Base-by-base conservation (phyloP, 2,797 vertebrate genomes). In the Dendrocincla fuliginosa region DNA sequence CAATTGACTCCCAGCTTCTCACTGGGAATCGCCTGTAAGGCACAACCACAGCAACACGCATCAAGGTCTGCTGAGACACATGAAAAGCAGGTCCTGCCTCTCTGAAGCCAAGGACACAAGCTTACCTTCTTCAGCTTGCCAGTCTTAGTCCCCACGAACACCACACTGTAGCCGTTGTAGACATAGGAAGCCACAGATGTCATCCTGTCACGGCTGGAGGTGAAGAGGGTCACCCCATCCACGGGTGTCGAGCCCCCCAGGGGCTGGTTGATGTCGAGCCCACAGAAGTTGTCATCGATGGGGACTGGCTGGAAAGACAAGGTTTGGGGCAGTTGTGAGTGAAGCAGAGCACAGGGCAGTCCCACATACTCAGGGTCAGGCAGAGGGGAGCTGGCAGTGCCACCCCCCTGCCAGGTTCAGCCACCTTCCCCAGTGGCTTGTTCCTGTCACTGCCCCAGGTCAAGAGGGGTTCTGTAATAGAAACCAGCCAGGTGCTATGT, bases 251-350 rank as follows among this genome's bases (percentile, higher is more conserved):
- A 99, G 77, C 99, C 99, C 28, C 99, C 99, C 6, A 99, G 98
- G 70, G 99, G 98, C 97, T 99, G 99, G 98, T 99, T 99, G 98
- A 99, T 99, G 98, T 99, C 99, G 59, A 99, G 97, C 73, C 99
- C 99, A 3, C 99, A 99, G 98, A 99, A 99, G 19, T 99, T 99
- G 97, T 99, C 99, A 35, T 99, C 99, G 2, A 99, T 99, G 87
- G 99, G 99, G 76, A 99, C 99, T 6, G 99, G 99, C 99, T 99
- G 92, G 56, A 98, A 50, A 75, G 83, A 89, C 8, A 39, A 97
- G 14, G 68, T 52, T 89, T 80, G 67, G 82, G 59, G 49, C 23
- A 49, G 57, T 4, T 0, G 12, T 95, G 87, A 84, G 87, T 4
- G 35, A 69, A 87, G 7, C 41, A 5, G 28, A 47, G 56, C 16